Evolutionary conservation across 2,113 vertebrate genomes (phyloP).

Genomic region (Neotoma lepida): DNA sequence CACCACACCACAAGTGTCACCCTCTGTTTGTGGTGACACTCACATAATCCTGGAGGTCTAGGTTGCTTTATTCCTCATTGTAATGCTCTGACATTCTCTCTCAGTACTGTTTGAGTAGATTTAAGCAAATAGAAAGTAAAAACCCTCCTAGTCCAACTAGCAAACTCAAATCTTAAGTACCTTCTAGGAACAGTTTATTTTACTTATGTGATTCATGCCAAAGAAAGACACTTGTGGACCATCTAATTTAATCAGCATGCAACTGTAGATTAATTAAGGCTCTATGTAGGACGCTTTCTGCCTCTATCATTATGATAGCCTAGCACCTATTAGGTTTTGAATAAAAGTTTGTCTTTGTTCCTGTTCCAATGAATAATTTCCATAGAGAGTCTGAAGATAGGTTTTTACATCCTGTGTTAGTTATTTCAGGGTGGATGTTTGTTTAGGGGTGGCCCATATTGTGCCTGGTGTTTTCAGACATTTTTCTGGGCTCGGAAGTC

Average conservation of each 20-base stretch:
- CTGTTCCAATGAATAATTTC: neutral
- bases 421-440: neutral
- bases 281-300: neutral
- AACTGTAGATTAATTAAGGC: neutral
- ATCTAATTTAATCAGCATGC: neutral
- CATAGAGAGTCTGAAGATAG: neutral
- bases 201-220: neutral
- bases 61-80: neutral
- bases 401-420: neutral
- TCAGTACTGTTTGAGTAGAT: neutral
- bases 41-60: neutral
- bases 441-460: neutral
- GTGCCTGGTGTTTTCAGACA: neutral
- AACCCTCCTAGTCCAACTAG: neutral
- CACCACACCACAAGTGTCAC: neutral
- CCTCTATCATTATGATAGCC: neutral
- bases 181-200: slow-evolving; percentile 16
- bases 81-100: neutral
- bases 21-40: neutral
- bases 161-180: neutral
- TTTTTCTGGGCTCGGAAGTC: neutral
- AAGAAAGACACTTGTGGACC: neutral
- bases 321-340: neutral
- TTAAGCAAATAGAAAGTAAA: neutral
- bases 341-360: neutral